phyloP scores from a whole-genome alignment of 35 echinoderm and acorn worm species.

The Lytechinus variegatus region DNA sequence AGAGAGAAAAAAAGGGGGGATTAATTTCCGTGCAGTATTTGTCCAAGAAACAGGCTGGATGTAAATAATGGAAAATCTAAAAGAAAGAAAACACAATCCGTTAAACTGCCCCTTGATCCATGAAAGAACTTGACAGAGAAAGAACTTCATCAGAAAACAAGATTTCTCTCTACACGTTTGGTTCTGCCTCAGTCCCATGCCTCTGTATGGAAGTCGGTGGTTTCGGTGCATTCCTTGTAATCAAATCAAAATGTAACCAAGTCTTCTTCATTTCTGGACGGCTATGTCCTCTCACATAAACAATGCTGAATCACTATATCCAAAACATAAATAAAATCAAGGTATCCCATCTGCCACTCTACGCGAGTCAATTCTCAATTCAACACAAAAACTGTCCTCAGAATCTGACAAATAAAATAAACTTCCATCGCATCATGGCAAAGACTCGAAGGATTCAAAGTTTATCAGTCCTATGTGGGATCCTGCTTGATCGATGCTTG shows the following conservation, averaged over 20 bases:
- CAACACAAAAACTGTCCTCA: background rate
- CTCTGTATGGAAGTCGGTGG: background rate
- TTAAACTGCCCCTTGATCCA: background rate
- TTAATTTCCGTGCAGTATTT: background rate
- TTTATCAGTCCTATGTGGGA: slow-evolving; percentile 48
- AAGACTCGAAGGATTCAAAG: background rate
- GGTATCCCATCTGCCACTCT: background rate
- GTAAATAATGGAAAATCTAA: background rate
- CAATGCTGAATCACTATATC: background rate
- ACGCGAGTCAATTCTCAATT: background rate
- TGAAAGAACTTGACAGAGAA: background rate
- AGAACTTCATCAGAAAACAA: background rate
- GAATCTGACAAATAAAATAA: background rate
- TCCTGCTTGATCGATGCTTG: slow-evolving; percentile 61
- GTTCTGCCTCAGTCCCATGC: background rate
- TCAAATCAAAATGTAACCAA: background rate
- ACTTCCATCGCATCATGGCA: background rate
- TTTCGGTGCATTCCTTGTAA: background rate
- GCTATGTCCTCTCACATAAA: background rate
- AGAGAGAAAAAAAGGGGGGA: background rate
- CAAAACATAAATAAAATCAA: background rate
- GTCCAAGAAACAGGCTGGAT: background rate
- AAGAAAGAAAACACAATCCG: background rate
- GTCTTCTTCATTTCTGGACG: background rate
- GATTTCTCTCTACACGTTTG: background rate